Percentiles rank a stretch among this genome's conserved stretches.
These are phyloP conservation scores for Rotaria socialis DNA, from an alignment of 2,888 invertebrate species.

Conservation along the genomic window DNA sequence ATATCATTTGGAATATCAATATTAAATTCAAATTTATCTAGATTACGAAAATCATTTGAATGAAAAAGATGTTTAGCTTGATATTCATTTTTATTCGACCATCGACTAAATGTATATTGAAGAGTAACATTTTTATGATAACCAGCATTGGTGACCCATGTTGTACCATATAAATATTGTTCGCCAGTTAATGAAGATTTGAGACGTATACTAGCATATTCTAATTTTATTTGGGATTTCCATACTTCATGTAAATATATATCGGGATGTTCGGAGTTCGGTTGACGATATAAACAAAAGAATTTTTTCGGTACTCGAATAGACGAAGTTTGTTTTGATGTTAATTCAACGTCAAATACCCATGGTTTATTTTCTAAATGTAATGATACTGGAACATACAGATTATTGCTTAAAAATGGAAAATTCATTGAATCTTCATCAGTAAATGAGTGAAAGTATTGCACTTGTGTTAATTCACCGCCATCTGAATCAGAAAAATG, in stretches of 20 bases:
- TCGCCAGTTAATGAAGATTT: neutral
- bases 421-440: neutral
- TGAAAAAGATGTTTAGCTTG: neutral
- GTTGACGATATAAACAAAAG: constrained; percentile 30
- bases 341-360: neutral
- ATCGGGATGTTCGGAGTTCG: constrained; percentile 3
- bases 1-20: constrained; percentile 12
- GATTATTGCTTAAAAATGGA: neutral
- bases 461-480: neutral
- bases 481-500: constrained; percentile 28
- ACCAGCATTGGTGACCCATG: neutral
- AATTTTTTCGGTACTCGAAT: neutral
- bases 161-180: neutral
- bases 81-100: constrained; percentile 7
- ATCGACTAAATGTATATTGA: constrained; percentile 18
- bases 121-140: neutral
- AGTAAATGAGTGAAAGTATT: neutral
- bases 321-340: neutral
- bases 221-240: constrained; percentile 2
- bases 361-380: neutral
- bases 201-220: neutral
- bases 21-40: neutral
- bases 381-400: neutral
- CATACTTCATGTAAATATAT: constrained; percentile 28
- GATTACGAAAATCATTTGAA: constrained; percentile 31